Conservation (phyloP, 2,113 vertebrate genomes). For the Mirza zaza region DNA sequence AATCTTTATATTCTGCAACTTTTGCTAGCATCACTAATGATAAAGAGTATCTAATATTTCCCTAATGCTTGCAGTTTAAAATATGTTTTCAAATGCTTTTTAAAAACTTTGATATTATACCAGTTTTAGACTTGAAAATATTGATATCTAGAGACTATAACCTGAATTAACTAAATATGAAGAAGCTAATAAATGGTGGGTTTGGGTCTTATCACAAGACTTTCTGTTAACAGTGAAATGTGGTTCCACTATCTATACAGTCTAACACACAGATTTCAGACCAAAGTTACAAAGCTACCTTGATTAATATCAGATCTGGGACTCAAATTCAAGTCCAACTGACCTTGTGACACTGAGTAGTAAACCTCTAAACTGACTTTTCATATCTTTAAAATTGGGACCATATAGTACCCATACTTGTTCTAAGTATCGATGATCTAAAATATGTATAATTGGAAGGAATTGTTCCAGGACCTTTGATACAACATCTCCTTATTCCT, state of each 20-base stretch:
- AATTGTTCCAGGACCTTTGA: neutral
- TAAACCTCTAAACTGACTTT: neutral
- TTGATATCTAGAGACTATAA: neutral
- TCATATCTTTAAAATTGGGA: neutral
- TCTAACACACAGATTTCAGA: neutral
- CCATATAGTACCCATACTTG: fast-evolving
- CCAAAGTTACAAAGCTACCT: neutral
- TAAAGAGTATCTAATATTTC: neutral
- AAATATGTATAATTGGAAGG: neutral
- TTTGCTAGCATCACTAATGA: neutral
- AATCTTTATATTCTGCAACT: neutral
- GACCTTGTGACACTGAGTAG: neutral
- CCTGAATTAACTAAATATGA: neutral
- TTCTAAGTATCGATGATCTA: neutral
- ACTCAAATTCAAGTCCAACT: neutral
- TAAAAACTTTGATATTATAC: neutral
- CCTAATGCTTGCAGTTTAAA: neutral
- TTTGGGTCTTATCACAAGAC: neutral
- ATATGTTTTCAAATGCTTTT: neutral
- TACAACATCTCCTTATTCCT: neutral
- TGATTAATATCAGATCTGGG: neutral
- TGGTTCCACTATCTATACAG: neutral
- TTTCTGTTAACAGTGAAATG: neutral
- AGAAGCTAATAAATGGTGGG: neutral
- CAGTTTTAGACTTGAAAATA: neutral